Conservation (phyloP, 1,140 invertebrate species). For the Drosophila malerkotliana region DNA sequence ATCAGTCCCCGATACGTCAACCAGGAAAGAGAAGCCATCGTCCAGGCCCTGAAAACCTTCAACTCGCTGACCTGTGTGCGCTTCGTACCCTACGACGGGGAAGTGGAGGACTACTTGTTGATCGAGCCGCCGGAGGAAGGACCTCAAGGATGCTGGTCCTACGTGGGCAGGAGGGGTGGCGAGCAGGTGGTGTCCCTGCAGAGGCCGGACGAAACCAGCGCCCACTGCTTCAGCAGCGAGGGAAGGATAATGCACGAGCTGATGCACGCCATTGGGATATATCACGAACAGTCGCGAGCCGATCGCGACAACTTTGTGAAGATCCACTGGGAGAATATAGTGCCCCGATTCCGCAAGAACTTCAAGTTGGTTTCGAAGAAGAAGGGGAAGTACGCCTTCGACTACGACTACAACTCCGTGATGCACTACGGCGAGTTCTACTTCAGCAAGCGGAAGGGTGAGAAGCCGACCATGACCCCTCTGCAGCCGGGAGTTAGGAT, state of each 20-base stretch:
- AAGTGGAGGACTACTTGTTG: slow-evolving; percentile 89
- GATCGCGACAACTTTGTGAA: slow-evolving; percentile 91
- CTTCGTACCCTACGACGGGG: slow-evolving; percentile 87
- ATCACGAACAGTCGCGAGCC: slow-evolving; percentile 93
- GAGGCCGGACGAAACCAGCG: slow-evolving; percentile 86
- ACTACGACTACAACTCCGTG: slow-evolving; percentile 90
- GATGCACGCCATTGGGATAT: slow-evolving; percentile 93
- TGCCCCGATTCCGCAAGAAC: slow-evolving; percentile 87
- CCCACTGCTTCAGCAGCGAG: slow-evolving; percentile 88
- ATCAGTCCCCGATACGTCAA: slow-evolving; percentile 87
- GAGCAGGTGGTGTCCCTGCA: slow-evolving; percentile 81
- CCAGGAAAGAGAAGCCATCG: slow-evolving; percentile 84
- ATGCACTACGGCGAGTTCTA: slow-evolving; percentile 89
- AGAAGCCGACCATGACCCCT: slow-evolving; percentile 86
- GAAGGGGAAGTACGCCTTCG: slow-evolving; percentile 87
- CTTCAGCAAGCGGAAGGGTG: slow-evolving; percentile 83
- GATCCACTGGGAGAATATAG: slow-evolving; percentile 91
- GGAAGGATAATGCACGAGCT: slow-evolving; percentile 93
- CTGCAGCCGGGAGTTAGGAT: slow-evolving; percentile 84
- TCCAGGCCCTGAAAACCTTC: slow-evolving; percentile 87
- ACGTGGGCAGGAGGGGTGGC: slow-evolving; percentile 88
- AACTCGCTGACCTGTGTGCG: slow-evolving; percentile 90
- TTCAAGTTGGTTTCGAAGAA: slow-evolving; percentile 88
- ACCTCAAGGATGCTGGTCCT: slow-evolving; percentile 92
- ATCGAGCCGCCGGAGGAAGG: slow-evolving; percentile 88